Percentiles rank a stretch among this genome's conserved stretches.
Evolutionary conservation across 2,797 vertebrate genomes (phyloP).

Genomic region (Cyclura pinguis): DNA sequence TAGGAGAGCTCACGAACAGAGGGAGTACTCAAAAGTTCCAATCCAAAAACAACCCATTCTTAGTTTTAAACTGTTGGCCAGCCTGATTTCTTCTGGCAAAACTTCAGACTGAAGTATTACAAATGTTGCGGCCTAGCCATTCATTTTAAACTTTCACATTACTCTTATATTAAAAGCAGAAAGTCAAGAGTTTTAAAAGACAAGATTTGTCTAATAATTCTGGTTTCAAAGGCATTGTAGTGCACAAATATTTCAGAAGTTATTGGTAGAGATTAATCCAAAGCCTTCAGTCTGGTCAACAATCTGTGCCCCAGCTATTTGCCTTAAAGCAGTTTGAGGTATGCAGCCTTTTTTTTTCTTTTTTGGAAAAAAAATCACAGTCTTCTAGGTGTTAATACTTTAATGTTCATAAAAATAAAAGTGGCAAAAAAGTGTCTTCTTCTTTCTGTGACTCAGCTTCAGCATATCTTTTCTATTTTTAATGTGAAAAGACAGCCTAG

Average conservation of each 20-base stretch:
- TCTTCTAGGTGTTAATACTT: not conserved
- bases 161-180: constrained; percentile 5
- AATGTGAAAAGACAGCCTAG: not conserved
- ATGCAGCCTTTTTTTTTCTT: not conserved
- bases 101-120: not conserved
- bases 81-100: not conserved
- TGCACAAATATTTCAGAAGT: not conserved
- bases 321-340: not conserved
- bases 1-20: constrained; percentile 25
- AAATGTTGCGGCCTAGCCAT: not conserved
- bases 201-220: not conserved
- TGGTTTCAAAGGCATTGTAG: not conserved
- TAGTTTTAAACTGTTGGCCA: constrained; percentile 20
- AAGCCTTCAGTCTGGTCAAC: not conserved
- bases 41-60: not conserved
- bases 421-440: not conserved
- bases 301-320: not conserved
- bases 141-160: not conserved
- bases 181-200: not conserved
- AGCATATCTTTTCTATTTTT: accelerated
- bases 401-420: not conserved
- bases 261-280: not conserved
- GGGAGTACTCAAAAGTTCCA: constrained; percentile 29
- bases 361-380: not conserved
- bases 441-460: not conserved